Evolutionary conservation across 2,797 vertebrate species (phyloP), one percentile per base, ranked within the genome.

Genomic region (Sebastes matsubarae): DNA sequence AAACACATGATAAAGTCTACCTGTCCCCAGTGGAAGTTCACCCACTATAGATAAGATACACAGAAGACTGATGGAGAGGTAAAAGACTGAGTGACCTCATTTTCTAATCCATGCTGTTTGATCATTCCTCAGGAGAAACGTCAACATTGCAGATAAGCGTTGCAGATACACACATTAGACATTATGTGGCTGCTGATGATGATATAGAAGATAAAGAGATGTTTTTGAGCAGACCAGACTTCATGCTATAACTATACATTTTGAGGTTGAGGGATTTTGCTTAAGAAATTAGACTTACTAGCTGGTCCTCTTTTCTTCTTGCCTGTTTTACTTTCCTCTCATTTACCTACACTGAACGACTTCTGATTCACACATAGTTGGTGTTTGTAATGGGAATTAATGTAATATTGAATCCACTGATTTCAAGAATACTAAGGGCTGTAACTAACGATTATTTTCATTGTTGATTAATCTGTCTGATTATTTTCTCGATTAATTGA

Each of bases 1-100:
- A 90, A 94, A 94, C 86, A 92, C 32, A 68, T 64, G 80, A 92
- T 85, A 91, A 90, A 64, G 34, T 30, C 25, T 52, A 13, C 5
- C 20, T 65, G 20, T 57, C 46, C 58, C 10, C 52, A 30, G 57
- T 70, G 9, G 79, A 80, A 61, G 80, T 86, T 82, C 59, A 79
- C 71, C 68, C 46, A 42, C 54, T 36, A 3, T 3, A 89, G 82
- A 93, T 92, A 88, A 88, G 52, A 68, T 77, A 75, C 60, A 70
- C 57, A 81, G 66, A 36, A 42, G 68, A 38, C 68, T 54, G 46
- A 55, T 2, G 5, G 54, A 54, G 29, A 60, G 24, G 75, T 77
- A 27, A 87, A 71, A 30, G 75, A 87, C 87, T 29, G 34, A 84
- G 69, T 84, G 66, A 88, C 87, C 81, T 77, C 25, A 22, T 83